These are phyloP conservation scores for Felis catus DNA, from an alignment of 2,113 vertebrate species.

Conservation along the genomic window DNA sequence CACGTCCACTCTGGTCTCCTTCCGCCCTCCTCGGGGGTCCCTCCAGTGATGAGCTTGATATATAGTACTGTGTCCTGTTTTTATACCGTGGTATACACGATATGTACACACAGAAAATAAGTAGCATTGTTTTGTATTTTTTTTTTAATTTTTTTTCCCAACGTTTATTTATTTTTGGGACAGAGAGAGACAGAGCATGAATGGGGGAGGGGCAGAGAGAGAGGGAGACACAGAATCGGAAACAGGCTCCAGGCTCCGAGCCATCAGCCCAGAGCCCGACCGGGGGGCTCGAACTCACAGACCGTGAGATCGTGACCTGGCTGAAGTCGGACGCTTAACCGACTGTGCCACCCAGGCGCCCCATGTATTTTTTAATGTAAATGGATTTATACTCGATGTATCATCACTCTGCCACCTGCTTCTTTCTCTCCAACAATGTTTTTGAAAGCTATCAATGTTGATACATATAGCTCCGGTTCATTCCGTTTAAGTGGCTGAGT, in stretches of 20 bases:
- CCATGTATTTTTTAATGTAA: constrained; percentile 34
- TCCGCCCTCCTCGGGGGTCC: not conserved
- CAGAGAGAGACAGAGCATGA: too few species aligned
- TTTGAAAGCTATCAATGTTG: constrained; percentile 50
- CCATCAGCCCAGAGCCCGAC: too few species aligned
- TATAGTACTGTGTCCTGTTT: not conserved
- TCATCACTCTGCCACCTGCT: constrained; percentile 43
- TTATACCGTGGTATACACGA: not conserved
- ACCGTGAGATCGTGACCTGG: too few species aligned
- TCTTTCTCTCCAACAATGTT: constrained; percentile 46
- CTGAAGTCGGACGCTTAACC: too few species aligned
- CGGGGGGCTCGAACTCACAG: too few species aligned
- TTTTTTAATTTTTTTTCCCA: constrained; percentile 50
- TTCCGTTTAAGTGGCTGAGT: not conserved
- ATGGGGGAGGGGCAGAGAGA: too few species aligned
- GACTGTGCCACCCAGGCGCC: too few species aligned
- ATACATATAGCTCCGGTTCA: constrained; percentile 7
- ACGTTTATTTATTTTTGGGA: too few species aligned
- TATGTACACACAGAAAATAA: constrained; percentile 23
- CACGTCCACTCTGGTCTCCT: not conserved
- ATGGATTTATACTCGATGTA: constrained; percentile 53
- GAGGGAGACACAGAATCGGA: too few species aligned
- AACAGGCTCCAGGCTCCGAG: too few species aligned
- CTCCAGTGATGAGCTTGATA: not conserved
- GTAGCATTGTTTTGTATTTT: constrained; percentile 61